Evolutionary conservation across 2,888 invertebrate genomes (phyloP), one percentile per base, ranked within the genome.

Genomic region (Oscheius sp.): DNA sequence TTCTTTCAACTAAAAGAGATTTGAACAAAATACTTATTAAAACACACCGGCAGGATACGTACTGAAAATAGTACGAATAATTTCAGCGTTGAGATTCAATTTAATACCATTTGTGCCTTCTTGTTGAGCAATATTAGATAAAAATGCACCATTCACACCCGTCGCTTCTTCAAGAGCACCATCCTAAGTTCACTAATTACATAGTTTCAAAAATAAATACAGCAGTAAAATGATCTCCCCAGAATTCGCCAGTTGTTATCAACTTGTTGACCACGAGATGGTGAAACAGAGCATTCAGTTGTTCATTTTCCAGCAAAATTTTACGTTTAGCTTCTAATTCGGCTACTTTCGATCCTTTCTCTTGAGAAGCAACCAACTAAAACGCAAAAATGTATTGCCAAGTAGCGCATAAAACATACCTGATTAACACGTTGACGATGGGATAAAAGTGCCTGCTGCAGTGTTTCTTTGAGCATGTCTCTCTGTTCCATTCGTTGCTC

Each of bases 41-140:
- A 35, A 55, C 75, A 43, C 74, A 91, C 91, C 91, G 82, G 96
- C 95, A 23, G 99, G 99, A 91, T 99, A 99, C 76, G 99, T 98
- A 91, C 95, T 95, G 90, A 99, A 99, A 91, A 99, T 96, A 85
- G 96, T 95, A 88, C 96, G 94, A 89, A 99, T 97, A 70, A 97
- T 93, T 89, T 99, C 99, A 70, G 94, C 92, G 3, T 96, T 97
- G 66, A 99, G 92, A 90, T 98, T 99, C 89, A 99, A 96, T 46
- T 81, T 77, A 41, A 88, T 75, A n/a, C 87, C 86, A 55, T 88
- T 88, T 21, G 84, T 81, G 13, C 85, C 86, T 52, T 87, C 86
- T 21, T 86, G 76, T 61, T 84, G 81, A 9, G 79, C 80, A 27
- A 88, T 81, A 43, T 83, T 81, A 18, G 75, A 81, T 85, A 92